phyloP scores from a whole-genome alignment of 2,113 vertebrate genomes.

The Nothoprocta pentlandii region DNA sequence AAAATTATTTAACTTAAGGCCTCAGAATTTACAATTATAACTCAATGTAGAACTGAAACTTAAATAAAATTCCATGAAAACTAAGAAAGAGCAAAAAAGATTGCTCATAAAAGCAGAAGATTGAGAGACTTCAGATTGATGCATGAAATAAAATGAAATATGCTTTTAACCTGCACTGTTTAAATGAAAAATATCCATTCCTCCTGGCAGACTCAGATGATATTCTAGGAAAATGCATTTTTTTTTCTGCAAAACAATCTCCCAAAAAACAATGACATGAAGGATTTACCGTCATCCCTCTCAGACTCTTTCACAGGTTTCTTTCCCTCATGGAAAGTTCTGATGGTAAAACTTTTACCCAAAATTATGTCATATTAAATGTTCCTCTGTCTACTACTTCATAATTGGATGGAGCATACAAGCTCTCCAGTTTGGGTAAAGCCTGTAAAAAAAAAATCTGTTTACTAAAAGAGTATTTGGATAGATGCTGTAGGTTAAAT shows the following conservation, averaged over 20 bases:
- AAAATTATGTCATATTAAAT: neutral
- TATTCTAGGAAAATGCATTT: neutral
- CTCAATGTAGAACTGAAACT: neutral
- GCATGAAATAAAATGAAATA: neutral
- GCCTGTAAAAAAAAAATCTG: neutral
- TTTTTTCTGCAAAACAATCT: neutral
- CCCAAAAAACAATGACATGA: slow-evolving; percentile 24
- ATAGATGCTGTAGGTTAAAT: neutral
- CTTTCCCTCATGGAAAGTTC: neutral
- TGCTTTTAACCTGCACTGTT: neutral
- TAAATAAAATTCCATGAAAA: neutral
- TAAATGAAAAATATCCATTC: neutral
- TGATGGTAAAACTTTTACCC: neutral
- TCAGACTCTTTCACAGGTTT: neutral
- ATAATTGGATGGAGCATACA: neutral
- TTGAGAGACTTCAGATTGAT: neutral
- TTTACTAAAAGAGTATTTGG: neutral
- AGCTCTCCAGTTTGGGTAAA: neutral
- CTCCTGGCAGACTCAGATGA: neutral
- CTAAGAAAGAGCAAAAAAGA: neutral
- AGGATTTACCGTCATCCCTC: neutral
- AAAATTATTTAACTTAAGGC: neutral
- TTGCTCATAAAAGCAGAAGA: neutral
- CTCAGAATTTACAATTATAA: neutral
- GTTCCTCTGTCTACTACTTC: neutral